A percentile compares a stretch with the other conserved stretches of the same genome.
phyloP scores from a whole-genome alignment of 2,888 invertebrate species.

The Trilocha varians region DNA sequence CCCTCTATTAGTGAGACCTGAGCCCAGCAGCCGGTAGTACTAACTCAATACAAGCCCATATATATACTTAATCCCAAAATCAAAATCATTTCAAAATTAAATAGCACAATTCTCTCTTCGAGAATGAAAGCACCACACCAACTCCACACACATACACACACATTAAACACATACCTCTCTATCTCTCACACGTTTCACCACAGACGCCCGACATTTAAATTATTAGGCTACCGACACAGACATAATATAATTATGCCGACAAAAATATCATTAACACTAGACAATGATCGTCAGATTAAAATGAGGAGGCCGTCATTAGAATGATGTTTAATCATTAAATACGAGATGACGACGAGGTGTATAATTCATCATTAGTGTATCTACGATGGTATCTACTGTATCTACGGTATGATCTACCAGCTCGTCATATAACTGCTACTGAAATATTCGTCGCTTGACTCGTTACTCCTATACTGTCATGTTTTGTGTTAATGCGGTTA shows the following conservation, averaged over 20 bases:
- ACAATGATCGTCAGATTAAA: conserved; percentile 35
- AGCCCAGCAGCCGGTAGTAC: too few relatives aligned
- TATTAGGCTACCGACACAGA: conserved; percentile 13
- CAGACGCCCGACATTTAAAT: conserved; percentile 4
- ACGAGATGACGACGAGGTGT: conserved; percentile 1
- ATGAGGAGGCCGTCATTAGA: conserved; percentile 34
- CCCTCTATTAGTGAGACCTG: too few relatives aligned
- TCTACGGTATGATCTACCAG: too few relatives aligned
- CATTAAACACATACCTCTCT: not conserved
- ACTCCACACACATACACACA: not conserved
- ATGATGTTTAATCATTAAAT: conserved; percentile 22
- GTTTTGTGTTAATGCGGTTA: too few relatives aligned
- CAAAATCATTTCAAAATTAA: too few relatives aligned
- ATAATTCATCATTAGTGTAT: conserved; percentile 21
- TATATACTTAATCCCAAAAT: too few relatives aligned
- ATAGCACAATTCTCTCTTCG: too few relatives aligned
- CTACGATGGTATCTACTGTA: conserved; percentile 1
- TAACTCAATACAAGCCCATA: too few relatives aligned
- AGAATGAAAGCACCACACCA: too few relatives aligned
- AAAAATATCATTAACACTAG: conserved; percentile 39
- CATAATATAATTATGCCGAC: conserved; percentile 38
- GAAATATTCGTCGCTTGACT: not conserved
- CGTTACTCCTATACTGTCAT: not conserved
- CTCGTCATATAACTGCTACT: not conserved
- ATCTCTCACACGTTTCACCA: conserved; percentile 9